Evolutionary conservation across 2,113 vertebrate species (phyloP).

Genomic region (Scopus umbretta): DNA sequence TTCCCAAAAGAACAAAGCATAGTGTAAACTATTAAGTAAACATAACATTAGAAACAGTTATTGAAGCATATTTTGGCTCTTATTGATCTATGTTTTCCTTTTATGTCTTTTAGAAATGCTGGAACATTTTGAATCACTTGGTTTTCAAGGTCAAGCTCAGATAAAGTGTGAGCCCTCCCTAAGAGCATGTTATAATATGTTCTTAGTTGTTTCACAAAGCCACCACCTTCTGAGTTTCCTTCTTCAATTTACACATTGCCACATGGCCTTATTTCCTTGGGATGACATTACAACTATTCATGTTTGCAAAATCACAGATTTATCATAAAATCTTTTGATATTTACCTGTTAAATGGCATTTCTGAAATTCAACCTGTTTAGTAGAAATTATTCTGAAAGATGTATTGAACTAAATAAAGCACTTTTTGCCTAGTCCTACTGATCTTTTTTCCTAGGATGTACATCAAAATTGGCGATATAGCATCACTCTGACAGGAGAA

Average conservation of each 20-base stretch:
- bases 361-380: not conserved
- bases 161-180: not conserved
- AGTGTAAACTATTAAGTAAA: not conserved
- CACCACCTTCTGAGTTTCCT: not conserved
- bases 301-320: not conserved
- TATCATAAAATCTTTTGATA: not conserved
- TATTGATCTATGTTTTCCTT: not conserved
- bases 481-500: not conserved
- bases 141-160: not conserved
- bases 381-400: not conserved
- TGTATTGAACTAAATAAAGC: not conserved
- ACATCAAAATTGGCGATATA: not conserved
- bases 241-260: not conserved
- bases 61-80: not conserved
- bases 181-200: not conserved
- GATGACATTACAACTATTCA: not conserved
- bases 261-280: not conserved
- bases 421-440: not conserved
- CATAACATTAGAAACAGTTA: not conserved
- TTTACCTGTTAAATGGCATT: not conserved
- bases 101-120: not conserved
- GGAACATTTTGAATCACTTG: not conserved
- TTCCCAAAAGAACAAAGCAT: not conserved
- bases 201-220: not conserved
- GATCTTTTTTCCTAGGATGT: not conserved